Evolutionary conservation across 2,888 invertebrate genomes (phyloP).

Genomic region (Camptogramma bilineatum): DNA sequence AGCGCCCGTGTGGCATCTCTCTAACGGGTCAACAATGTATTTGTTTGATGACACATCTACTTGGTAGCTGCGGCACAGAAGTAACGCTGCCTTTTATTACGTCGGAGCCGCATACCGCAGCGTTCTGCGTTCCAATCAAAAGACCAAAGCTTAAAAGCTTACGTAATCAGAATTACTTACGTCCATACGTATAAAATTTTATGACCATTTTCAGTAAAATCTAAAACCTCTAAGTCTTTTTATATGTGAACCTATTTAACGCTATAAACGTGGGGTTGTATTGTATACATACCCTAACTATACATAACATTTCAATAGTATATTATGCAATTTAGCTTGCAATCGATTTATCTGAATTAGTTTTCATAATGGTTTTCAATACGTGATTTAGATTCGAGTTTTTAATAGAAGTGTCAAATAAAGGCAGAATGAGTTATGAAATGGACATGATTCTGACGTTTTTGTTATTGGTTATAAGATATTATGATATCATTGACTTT

Average conservation of each 20-base stretch:
- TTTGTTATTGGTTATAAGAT: not conserved
- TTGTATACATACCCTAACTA: not conserved
- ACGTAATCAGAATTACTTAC: too few species aligned
- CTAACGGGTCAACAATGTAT: too few species aligned
- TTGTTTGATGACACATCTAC: too few species aligned
- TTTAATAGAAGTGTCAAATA: constrained; percentile 10
- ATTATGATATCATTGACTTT: not conserved
- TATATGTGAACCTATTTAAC: not conserved
- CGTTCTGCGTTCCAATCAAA: too few species aligned
- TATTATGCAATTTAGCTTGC: constrained; percentile 7
- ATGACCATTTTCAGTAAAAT: too few species aligned
- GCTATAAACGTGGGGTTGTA: not conserved
- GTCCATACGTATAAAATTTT: too few species aligned
- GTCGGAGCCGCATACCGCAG: too few species aligned
- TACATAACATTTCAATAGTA: constrained; percentile 3
- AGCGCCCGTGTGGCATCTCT: too few species aligned
- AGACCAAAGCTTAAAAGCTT: too few species aligned
- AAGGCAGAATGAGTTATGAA: constrained; percentile 2
- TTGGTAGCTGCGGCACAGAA: too few species aligned
- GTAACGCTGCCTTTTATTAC: too few species aligned
- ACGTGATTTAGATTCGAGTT: constrained; percentile 8
- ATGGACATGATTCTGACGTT: not conserved
- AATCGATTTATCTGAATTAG: constrained; percentile 17
- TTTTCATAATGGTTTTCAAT: constrained; percentile 13
- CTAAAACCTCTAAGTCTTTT: too few species aligned